Conservation (phyloP, 1,140 invertebrate species). For the Drosophila ambigua region DNA sequence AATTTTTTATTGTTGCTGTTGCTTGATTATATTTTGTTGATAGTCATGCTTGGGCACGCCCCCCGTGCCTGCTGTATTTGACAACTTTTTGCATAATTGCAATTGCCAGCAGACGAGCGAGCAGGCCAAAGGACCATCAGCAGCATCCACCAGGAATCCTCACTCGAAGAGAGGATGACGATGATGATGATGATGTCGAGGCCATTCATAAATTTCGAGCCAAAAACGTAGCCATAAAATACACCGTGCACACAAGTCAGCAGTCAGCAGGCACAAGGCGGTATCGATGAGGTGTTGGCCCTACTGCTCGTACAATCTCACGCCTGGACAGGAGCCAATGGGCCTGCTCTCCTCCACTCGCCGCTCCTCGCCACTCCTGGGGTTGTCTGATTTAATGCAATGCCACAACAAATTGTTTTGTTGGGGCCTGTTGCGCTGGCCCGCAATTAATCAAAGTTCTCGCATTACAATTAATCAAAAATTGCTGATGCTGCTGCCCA, state of each 20-base stretch:
- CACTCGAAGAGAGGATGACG: background rate
- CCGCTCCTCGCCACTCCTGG: background rate
- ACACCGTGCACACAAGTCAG: constrained; percentile 16
- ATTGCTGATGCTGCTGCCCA: constrained; percentile 13
- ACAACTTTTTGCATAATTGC: constrained; percentile 80
- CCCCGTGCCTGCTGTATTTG: constrained; percentile 55
- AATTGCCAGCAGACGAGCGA: constrained; percentile 27
- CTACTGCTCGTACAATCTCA: constrained; percentile 57
- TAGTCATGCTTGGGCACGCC: constrained; percentile 64
- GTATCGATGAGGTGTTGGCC: constrained; percentile 61
- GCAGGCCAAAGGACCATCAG: background rate
- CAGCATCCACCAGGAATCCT: background rate
- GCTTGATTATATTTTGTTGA: constrained; percentile 68
- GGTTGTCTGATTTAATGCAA: constrained; percentile 71
- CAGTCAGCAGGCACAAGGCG: background rate
- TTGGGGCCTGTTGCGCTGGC: constrained; percentile 49
- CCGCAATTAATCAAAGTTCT: constrained; percentile 79
- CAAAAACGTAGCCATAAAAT: constrained; percentile 56
- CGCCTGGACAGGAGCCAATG: constrained; percentile 22
- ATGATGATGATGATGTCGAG: constrained; percentile 31
- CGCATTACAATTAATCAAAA: constrained; percentile 81
- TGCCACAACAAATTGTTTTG: constrained; percentile 81
- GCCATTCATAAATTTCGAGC: constrained; percentile 71
- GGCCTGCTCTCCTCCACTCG: background rate
- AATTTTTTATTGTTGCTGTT: constrained; percentile 49